Base-by-base conservation (phyloP, 1,140 invertebrate species). In the Drosophila subobscura region DNA sequence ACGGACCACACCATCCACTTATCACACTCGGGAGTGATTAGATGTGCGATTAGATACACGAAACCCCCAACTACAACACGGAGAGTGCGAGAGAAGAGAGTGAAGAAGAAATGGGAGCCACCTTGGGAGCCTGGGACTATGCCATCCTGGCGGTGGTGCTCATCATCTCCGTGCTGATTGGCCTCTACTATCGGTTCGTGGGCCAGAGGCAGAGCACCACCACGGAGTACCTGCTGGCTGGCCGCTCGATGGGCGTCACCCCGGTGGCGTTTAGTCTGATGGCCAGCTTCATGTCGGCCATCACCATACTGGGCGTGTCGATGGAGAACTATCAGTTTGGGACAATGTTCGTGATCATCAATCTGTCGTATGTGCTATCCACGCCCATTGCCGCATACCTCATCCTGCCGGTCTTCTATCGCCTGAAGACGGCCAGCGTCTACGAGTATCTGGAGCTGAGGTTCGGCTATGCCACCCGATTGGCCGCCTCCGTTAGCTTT, bases 241-340 rank as follows among this genome's bases (percentile, higher is more conserved):
- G 85, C 42, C 79, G 90, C 2, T 77, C 73, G 0, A 91, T 92
- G 86, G 58, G 72, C 14, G 93, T 97, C 52, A 83, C 93, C 1
- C 96, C 97, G 0, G 96, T 98, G 0, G 95, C 95, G 2, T 95
- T 98, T 60, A 97, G 96, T 12, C 91, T 98, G 1, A 97, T 98
- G 95, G 96, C 97, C 6, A 98, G 96, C 42, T 98, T 99, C 85
- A 98, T 99, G 96, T 98, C 97, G 0, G 97, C 97, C 8, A 95
- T 98, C 16, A 97, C 97, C 1, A 92, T 99, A 42, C 92, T 99
- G 20, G 98, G 98, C 8, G 95, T 97, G 1, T 96, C 96, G 1
- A 94, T 95, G 51, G 97, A 98, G 91, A 97, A 95, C 91, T 98
- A 98, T 89, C 94, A 93, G 63, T 96, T 94, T 91, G 97, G 97